Evolutionary conservation across 2,113 vertebrate species (phyloP).

Genomic region (Rhinolophus sinicus): DNA sequence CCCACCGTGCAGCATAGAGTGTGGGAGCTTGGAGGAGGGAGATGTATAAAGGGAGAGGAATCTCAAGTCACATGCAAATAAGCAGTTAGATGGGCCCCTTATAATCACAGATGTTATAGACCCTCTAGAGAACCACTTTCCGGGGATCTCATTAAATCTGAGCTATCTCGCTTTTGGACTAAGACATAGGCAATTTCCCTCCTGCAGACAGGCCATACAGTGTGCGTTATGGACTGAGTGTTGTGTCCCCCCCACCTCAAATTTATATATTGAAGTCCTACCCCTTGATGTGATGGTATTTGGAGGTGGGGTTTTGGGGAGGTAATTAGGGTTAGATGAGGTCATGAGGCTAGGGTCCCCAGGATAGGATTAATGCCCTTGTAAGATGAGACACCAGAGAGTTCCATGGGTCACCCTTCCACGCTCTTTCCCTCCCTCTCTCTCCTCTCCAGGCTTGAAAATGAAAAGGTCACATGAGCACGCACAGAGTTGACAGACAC

Average conservation of each 20-base stretch:
- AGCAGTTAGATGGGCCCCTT: neutral
- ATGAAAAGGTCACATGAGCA: neutral
- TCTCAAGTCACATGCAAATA: neutral
- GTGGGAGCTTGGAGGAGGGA: neutral
- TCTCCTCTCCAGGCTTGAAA: neutral
- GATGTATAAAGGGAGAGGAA: neutral
- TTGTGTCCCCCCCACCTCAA: neutral
- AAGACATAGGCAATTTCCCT: neutral
- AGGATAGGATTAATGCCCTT: neutral
- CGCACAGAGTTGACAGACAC: neutral
- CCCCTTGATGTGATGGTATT: neutral
- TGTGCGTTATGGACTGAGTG: neutral
- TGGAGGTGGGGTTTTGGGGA: neutral
- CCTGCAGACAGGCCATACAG: neutral
- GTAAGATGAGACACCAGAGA: neutral
- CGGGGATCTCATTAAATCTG: neutral
- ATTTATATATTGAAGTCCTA: neutral
- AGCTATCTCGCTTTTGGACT: neutral
- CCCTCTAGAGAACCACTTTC: neutral
- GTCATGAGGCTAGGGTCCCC: neutral
- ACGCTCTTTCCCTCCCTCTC: fast-evolving
- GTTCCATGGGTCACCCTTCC: neutral
- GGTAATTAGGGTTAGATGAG: neutral
- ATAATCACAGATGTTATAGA: neutral
- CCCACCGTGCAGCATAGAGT: too few relatives aligned